Evolutionary conservation across 2,888 invertebrate species (phyloP).

Genomic region (Therioaphis trifolii): DNA sequence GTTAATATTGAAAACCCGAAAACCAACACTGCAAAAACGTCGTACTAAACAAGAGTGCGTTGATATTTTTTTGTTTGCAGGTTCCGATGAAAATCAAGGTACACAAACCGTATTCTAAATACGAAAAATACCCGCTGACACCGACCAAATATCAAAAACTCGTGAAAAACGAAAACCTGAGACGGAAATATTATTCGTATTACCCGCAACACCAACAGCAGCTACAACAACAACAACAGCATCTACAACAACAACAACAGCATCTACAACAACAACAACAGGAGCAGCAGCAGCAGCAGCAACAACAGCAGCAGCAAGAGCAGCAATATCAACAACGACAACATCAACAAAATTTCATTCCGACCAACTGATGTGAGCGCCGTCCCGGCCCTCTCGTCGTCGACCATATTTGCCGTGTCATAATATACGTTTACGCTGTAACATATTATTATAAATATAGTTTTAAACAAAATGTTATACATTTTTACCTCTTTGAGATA

Average conservation of each 20-base stretch:
- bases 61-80: constrained; percentile 10
- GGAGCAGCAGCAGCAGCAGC: too few relatives aligned
- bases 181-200: constrained; percentile 46
- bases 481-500: constrained; percentile 51
- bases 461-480: constrained; percentile 44
- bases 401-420: constrained; percentile 43
- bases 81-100: constrained; percentile 59
- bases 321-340: too few relatives aligned
- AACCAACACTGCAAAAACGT: neutral
- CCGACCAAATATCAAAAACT: constrained; percentile 43
- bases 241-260: too few relatives aligned
- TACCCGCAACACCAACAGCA: neutral
- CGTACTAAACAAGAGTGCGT: too few relatives aligned
- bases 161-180: constrained; percentile 45
- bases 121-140: constrained; percentile 51
- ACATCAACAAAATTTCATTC: constrained; percentile 31
- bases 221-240: too few relatives aligned
- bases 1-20: neutral
- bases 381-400: neutral
- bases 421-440: neutral
- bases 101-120: constrained; percentile 49
- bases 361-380: neutral
- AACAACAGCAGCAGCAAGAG: too few relatives aligned
- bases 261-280: too few relatives aligned
- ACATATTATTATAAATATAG: neutral